phyloP scores from a whole-genome alignment of 2,797 vertebrate species.

The Acropternis orthonyx region DNA sequence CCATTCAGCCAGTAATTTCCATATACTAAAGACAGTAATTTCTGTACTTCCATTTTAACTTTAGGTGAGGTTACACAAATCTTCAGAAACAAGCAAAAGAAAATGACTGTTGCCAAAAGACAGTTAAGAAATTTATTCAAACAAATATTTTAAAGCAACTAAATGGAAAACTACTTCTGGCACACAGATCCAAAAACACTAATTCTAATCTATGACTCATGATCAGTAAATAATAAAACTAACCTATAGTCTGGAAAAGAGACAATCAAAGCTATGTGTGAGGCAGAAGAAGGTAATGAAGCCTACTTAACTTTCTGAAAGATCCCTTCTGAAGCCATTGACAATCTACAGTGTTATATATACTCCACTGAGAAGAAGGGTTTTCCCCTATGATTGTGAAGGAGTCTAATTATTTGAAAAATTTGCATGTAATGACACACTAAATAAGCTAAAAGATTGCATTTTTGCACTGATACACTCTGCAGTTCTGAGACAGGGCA shows the following conservation, averaged over 20 bases:
- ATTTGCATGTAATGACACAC: not conserved
- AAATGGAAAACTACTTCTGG: not conserved
- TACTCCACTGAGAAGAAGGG: accelerated
- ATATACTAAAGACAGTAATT: not conserved
- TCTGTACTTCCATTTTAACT: not conserved
- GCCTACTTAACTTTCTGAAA: not conserved
- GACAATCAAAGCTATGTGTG: not conserved
- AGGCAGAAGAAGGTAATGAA: not conserved
- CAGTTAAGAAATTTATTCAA: not conserved
- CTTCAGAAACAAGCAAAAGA: not conserved
- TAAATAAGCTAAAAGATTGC: not conserved
- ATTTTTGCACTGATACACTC: not conserved
- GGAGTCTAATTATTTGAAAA: not conserved
- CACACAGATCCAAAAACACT: not conserved
- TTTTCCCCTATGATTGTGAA: not conserved
- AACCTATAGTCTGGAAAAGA: not conserved
- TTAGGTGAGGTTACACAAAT: not conserved
- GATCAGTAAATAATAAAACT: not conserved
- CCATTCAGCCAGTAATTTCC: not conserved
- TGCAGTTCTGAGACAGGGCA: not conserved
- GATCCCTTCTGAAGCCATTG: not conserved
- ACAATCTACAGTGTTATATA: not conserved
- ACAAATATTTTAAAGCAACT: not conserved
- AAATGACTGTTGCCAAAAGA: not conserved
- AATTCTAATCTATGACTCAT: not conserved